Evolutionary conservation across 2,113 vertebrate genomes (phyloP).

Genomic region (Chionomys nivalis): DNA sequence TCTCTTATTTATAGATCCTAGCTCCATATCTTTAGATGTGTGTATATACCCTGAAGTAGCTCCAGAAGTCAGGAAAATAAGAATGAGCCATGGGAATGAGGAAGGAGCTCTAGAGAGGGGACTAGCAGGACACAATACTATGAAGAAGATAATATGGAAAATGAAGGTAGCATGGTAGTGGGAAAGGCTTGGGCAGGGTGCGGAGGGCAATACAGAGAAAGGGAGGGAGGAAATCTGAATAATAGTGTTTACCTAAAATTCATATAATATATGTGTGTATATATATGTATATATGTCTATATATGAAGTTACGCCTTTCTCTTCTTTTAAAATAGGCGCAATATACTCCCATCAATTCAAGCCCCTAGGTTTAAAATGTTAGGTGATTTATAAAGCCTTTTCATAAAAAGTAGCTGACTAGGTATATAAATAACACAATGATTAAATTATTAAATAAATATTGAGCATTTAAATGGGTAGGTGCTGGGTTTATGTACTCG

Average conservation of each 20-base stretch:
- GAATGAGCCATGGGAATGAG: background rate
- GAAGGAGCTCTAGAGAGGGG: background rate
- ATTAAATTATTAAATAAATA: constrained; percentile 1
- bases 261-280: background rate
- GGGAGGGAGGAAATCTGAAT: background rate
- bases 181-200: background rate
- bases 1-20: background rate
- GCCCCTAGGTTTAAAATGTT: background rate
- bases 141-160: background rate
- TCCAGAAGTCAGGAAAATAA: background rate
- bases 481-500: background rate
- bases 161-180: background rate
- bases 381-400: constrained; percentile 22
- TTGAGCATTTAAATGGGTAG: background rate
- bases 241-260: background rate
- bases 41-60: background rate
- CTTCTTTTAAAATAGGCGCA: background rate
- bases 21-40: background rate
- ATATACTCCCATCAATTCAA: background rate
- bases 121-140: background rate
- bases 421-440: constrained; percentile 15
- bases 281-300: background rate
- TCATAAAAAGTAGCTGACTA: background rate
- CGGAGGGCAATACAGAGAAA: background rate
- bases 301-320: background rate